These are phyloP conservation scores for Arbacia lixula DNA, from an alignment of 53 echinoderm and acorn worm genomes.

Conservation along the genomic window DNA sequence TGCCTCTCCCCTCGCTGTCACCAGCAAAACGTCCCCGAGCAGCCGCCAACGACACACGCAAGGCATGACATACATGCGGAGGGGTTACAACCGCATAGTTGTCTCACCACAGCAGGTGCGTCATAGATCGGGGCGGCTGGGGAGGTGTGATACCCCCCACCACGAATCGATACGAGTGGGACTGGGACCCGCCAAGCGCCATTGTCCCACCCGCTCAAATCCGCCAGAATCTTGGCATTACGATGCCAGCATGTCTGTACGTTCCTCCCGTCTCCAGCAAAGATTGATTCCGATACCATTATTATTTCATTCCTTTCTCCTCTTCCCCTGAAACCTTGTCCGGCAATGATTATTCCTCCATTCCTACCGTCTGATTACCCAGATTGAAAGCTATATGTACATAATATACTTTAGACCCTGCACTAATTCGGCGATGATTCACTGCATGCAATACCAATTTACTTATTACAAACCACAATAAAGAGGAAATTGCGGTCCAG, in stretches of 20 bases:
- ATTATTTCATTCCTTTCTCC: slow-evolving; percentile 16
- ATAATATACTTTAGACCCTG: slow-evolving; percentile 13
- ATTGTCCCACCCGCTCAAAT: slow-evolving; percentile 43
- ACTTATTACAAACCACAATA: neutral
- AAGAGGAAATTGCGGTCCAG: neutral
- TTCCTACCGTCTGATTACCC: slow-evolving; percentile 17
- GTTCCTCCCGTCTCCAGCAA: slow-evolving; percentile 42
- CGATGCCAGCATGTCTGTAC: slow-evolving; percentile 52
- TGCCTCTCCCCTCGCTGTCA: too few relatives aligned
- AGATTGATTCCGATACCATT: slow-evolving; percentile 31
- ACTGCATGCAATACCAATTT: slow-evolving; percentile 15
- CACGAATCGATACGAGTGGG: slow-evolving; percentile 56
- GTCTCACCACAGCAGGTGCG: slow-evolving; percentile 55
- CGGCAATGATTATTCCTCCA: slow-evolving; percentile 35
- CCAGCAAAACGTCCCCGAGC: too few relatives aligned
- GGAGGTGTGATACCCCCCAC: slow-evolving; percentile 49
- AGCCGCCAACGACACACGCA: too few relatives aligned
- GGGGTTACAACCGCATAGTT: too few relatives aligned
- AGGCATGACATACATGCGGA: too few relatives aligned
- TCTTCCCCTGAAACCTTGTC: neutral
- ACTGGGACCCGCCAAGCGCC: slow-evolving; percentile 53
- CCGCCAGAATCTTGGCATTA: slow-evolving; percentile 59
- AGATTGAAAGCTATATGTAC: slow-evolving; percentile 26
- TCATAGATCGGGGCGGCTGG: slow-evolving; percentile 14
- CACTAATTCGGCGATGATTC: too few relatives aligned